Conservation (phyloP, 2,797 vertebrate genomes). For the Cryptoblepharus egeriae region DNA sequence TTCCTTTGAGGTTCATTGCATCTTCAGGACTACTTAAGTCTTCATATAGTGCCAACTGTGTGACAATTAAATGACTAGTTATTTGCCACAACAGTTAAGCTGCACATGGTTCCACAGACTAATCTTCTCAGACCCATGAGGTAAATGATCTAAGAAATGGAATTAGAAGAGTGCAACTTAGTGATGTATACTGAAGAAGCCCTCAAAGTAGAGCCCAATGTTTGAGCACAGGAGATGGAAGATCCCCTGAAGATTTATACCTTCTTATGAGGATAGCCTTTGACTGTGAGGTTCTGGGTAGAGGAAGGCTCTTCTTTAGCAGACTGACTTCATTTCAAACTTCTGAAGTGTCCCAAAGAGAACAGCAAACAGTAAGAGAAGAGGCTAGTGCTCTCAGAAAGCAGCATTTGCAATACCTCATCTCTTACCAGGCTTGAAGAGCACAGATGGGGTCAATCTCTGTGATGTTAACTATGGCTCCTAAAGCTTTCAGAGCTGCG, state of each 20-base stretch:
- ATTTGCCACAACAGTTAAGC: not conserved
- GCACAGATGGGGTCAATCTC: conserved; percentile 99
- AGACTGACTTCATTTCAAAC: conserved; percentile 1
- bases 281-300: not conserved
- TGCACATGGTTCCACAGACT: not conserved
- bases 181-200: not conserved
- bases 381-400: not conserved
- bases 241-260: fast-evolving
- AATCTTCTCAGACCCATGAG: not conserved
- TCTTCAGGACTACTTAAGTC: not conserved
- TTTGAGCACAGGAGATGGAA: not conserved
- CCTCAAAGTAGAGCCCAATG: not conserved
- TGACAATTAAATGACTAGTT: not conserved
- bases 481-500: conserved; percentile 94
- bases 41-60: not conserved
- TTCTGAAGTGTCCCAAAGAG: not conserved
- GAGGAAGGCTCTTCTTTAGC: conserved; percentile 2
- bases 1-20: not conserved
- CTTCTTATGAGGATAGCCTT: not conserved
- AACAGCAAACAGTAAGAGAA: not conserved
- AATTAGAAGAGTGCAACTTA: not conserved
- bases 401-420: not conserved
- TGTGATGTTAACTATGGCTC: conserved; percentile 95
- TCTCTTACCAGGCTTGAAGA: conserved; percentile 93
- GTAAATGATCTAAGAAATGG: not conserved